phyloP scores from a whole-genome alignment of 2,113 vertebrate species.

The Cebus imitator region DNA sequence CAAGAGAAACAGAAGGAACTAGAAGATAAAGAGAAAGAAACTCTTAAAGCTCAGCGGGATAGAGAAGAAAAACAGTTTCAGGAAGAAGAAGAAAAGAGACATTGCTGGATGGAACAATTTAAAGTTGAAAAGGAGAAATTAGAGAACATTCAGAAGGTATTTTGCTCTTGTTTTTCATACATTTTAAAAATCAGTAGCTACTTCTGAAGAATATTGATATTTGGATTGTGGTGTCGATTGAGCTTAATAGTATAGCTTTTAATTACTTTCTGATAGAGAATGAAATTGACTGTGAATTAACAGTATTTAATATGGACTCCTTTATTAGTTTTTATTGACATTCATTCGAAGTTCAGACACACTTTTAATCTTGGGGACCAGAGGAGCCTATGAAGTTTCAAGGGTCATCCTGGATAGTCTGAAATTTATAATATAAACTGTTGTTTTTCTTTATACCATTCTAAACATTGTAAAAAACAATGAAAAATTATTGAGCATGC shows the following conservation, averaged over 20 bases:
- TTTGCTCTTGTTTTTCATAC: constrained; percentile 1
- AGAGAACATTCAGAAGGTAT: constrained; percentile 84
- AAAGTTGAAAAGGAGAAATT: constrained; percentile 87
- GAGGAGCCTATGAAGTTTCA: not conserved
- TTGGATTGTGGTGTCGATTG: not conserved
- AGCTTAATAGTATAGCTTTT: not conserved
- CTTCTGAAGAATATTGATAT: not conserved
- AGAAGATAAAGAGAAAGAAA: constrained; percentile 76
- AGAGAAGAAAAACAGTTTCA: constrained; percentile 75
- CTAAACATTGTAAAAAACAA: not conserved
- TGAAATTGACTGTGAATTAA: not conserved
- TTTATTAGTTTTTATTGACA: not conserved
- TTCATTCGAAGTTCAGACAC: not conserved
- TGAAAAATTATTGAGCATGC: not conserved
- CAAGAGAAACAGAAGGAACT: constrained; percentile 81
- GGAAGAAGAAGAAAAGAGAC: constrained; percentile 81
- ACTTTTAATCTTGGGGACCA: not conserved
- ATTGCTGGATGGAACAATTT: constrained; percentile 82
- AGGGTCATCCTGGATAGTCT: not conserved
- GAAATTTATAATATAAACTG: not conserved
- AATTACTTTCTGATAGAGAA: not conserved
- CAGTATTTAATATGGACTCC: not conserved
- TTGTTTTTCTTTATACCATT: not conserved
- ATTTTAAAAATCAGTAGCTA: not conserved
- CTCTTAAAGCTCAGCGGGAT: constrained; percentile 77